Evolutionary conservation across 2,797 vertebrate species (phyloP).

Genomic region (Oreochromis grahami): DNA sequence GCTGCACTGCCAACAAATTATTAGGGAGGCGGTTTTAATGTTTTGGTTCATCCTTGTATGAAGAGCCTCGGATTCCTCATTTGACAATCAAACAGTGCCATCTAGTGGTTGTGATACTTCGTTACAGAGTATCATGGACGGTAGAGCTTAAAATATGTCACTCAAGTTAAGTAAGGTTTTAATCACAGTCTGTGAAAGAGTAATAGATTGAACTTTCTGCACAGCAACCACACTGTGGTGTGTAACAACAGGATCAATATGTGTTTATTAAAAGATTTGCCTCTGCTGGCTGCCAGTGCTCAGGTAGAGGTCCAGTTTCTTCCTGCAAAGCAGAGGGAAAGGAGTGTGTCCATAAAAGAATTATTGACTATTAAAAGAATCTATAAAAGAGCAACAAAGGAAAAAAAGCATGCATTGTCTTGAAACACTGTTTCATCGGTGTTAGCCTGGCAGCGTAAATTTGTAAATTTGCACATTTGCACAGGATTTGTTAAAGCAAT

Average conservation of each 20-base stretch:
- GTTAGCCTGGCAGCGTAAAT: not conserved
- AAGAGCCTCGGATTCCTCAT: not conserved
- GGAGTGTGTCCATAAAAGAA: not conserved
- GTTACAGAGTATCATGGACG: not conserved
- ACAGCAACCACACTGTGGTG: not conserved
- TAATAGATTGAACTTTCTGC: not conserved
- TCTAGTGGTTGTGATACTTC: constrained; percentile 1
- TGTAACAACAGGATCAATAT: not conserved
- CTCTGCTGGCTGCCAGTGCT: not conserved
- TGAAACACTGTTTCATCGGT: not conserved
- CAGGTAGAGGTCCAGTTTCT: not conserved
- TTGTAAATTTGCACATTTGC: not conserved
- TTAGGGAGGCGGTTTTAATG: not conserved
- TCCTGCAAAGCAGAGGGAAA: not conserved
- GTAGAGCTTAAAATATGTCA: not conserved
- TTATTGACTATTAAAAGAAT: not conserved
- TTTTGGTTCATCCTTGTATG: not conserved
- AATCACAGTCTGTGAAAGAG: not conserved
- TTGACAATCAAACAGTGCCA: constrained; percentile 9
- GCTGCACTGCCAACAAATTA: not conserved
- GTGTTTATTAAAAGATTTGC: not conserved
- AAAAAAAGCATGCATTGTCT: not conserved
- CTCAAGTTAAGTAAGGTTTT: not conserved
- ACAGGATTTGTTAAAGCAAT: not conserved
- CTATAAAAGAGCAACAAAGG: not conserved